Base-by-base conservation (phyloP, 1,140 invertebrate genomes). In the Eubasilissa regina region DNA sequence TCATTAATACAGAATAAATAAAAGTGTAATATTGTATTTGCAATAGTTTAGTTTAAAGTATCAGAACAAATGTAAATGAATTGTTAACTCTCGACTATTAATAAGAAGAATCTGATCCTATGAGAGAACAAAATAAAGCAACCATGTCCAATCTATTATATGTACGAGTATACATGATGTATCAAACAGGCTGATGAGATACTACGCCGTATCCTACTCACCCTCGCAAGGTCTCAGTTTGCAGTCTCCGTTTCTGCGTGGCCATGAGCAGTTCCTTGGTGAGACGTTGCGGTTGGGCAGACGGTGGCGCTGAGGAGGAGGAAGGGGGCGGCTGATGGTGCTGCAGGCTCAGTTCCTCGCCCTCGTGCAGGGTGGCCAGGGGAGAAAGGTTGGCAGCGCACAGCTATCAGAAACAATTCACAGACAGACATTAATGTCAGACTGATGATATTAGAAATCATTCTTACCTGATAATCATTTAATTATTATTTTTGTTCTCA, bases 331-430 rank as follows among this genome's bases (percentile, higher is more conserved):
- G 83, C 84, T 82, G 68, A 84, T 77, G 80, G 73, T 84, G 84
- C 43, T 84, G 70, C 77, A 85, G 85, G 75, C 84, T 85, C 80
- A 91, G 85, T 85, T 91, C 90, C 83, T 91, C 89, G 44, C 88
- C 95, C 89, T 97, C 96, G 85, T 95, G 94, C 25, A 98, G 86
- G 35, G 95, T 95, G n/a, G 94, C 94, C 78, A 96, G 86, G 87
- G 88, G 72, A 86, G 85, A 72, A 86, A 86, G 83, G 91, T 87
- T 83, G 86, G 84, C 64, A 1, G 85, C 88, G 85, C 86, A 84
- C 86, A 80, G 62, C 79, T 75, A 55, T 43, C 60, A 45, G 78
- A n/a, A 80, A 84, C 84, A 56, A 72, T 75, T 17, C 19, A n/a
- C n/a, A 78, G 45, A 66, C 17, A 60, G 21, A 15, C 58, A 76